phyloP scores from a whole-genome alignment of 2,888 invertebrate genomes.

The Augochlorella aurata region DNA sequence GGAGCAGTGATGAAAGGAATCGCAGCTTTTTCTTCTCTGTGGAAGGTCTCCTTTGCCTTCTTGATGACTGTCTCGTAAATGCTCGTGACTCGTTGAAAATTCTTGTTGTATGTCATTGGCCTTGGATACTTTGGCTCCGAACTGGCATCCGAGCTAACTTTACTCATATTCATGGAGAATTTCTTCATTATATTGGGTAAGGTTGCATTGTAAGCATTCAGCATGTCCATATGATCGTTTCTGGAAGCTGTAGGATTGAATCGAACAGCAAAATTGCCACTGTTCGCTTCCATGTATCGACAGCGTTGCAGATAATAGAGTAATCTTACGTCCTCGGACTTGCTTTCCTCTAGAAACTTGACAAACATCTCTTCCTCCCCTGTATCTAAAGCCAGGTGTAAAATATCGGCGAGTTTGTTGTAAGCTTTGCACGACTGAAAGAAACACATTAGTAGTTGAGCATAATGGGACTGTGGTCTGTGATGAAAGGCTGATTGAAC shows the following conservation, averaged over 20 bases:
- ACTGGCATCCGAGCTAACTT: slow-evolving; percentile 32
- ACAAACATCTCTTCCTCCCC: slow-evolving; percentile 88
- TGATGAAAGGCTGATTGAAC: slow-evolving; percentile 78
- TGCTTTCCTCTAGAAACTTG: slow-evolving; percentile 86
- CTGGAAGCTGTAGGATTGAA: slow-evolving; percentile 27
- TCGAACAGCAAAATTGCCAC: slow-evolving; percentile 41
- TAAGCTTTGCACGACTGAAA: slow-evolving; percentile 76
- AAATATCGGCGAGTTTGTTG: slow-evolving; percentile 80
- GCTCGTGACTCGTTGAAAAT: slow-evolving; percentile 54
- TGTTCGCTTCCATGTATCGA: slow-evolving; percentile 76
- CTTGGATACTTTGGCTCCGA: slow-evolving; percentile 68
- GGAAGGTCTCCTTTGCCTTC: slow-evolving; percentile 76
- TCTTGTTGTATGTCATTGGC: slow-evolving; percentile 77
- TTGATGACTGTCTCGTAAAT: slow-evolving; percentile 73
- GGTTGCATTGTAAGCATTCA: slow-evolving; percentile 76
- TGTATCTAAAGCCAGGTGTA: slow-evolving; percentile 85
- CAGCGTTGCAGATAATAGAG: slow-evolving; percentile 88
- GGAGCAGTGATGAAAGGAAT: slow-evolving; percentile 79
- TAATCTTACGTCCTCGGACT: slow-evolving; percentile 86
- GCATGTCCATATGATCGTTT: slow-evolving; percentile 60
- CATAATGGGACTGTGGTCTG: slow-evolving; percentile 75
- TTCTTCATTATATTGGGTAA: slow-evolving; percentile 74
- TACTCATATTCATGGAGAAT: slow-evolving; percentile 64
- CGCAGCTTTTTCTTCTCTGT: slow-evolving; percentile 67
- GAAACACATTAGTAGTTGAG: slow-evolving; percentile 73